Percentiles rank a stretch among this genome's conserved stretches.
Evolutionary conservation across 1,140 invertebrate genomes (phyloP).

Genomic region (Dermatophagoides farinae): DNA sequence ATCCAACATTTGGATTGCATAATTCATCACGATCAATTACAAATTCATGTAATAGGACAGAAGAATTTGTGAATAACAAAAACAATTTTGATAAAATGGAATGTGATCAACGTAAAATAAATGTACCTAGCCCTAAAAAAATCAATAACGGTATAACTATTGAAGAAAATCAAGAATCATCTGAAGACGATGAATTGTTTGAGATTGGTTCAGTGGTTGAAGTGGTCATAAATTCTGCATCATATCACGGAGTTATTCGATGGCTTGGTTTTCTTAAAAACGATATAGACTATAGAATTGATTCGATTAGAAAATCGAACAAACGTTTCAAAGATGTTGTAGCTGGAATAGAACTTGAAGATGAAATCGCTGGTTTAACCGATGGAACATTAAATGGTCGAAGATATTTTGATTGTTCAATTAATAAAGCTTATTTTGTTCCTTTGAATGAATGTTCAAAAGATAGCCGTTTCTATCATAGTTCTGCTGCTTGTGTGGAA

Average conservation of each 20-base stretch:
- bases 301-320: slow-evolving; percentile 12
- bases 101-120: too few species aligned
- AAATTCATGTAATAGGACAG: too few species aligned
- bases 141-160: neutral
- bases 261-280: slow-evolving; percentile 48
- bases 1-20: too few species aligned
- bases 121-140: neutral
- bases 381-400: slow-evolving; percentile 52
- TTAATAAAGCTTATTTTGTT: slow-evolving; percentile 51
- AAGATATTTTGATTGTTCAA: slow-evolving; percentile 46
- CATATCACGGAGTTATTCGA: slow-evolving; percentile 47
- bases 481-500: neutral
- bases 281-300: neutral
- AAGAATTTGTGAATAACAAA: too few species aligned
- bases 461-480: slow-evolving; percentile 42
- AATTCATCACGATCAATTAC: too few species aligned
- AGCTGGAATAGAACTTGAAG: slow-evolving; percentile 49
- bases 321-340: slow-evolving; percentile 32
- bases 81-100: too few species aligned
- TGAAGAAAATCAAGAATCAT: neutral
- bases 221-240: slow-evolving; percentile 24
- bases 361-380: slow-evolving; percentile 43
- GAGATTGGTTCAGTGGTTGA: slow-evolving; percentile 30
- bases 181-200: slow-evolving; percentile 20
- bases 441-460: slow-evolving; percentile 48